Evolutionary conservation across 1,140 invertebrate genomes (phyloP).

Genomic region (Calephelis virginiensis): DNA sequence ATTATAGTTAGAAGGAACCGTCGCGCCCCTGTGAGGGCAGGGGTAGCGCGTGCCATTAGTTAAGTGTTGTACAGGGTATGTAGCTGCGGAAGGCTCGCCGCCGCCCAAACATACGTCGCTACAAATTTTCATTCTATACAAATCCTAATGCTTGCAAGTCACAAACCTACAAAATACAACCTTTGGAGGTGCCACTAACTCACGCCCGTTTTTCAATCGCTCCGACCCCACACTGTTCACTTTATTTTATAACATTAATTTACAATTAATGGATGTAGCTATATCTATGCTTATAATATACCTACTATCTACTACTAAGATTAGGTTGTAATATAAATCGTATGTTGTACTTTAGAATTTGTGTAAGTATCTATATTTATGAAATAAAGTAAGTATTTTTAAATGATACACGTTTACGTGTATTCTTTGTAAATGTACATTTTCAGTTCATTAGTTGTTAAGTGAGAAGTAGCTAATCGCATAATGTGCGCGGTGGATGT

Average conservation of each 20-base stretch:
- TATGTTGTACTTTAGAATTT: conserved; percentile 62
- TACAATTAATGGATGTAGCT: conserved; percentile 37
- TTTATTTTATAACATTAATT: conserved; percentile 19
- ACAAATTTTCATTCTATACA: conserved; percentile 24
- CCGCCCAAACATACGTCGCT: conserved; percentile 24
- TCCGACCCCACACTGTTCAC: conserved; percentile 40
- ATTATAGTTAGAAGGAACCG: conserved; percentile 12
- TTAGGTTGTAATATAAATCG: conserved; percentile 64
- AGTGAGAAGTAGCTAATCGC: conserved; percentile 32
- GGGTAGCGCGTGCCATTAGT: conserved; percentile 42
- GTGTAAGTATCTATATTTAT: conserved; percentile 73
- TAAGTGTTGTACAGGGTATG: conserved; percentile 40
- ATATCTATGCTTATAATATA: conserved; percentile 53
- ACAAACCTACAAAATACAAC: conserved; percentile 47
- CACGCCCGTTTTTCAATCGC: conserved; percentile 13
- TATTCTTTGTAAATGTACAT: conserved; percentile 70
- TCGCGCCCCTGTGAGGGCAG: conserved; percentile 1
- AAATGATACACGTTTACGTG: conserved; percentile 50
- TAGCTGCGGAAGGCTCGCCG: conserved; percentile 26
- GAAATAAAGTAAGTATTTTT: conserved; percentile 67
- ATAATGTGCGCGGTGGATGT: conserved; percentile 16
- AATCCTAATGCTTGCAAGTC: conserved; percentile 8
- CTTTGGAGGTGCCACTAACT: conserved; percentile 45
- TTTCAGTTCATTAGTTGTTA: conserved; percentile 59
- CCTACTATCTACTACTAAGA: conserved; percentile 65